These are phyloP conservation scores for Aplocera efformata DNA, from an alignment of 2,888 invertebrate genomes.

Conservation along the genomic window DNA sequence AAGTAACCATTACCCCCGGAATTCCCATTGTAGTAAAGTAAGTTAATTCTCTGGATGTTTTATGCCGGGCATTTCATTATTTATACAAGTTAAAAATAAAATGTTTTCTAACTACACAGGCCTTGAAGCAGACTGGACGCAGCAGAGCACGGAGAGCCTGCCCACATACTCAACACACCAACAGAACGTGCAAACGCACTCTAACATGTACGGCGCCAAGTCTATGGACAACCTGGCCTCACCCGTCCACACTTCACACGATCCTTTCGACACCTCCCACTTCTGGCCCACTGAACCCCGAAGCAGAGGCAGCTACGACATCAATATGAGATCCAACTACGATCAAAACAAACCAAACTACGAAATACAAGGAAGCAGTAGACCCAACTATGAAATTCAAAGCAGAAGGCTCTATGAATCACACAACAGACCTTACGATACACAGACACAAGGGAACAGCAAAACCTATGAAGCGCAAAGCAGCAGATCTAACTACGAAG, in stretches of 20 bases:
- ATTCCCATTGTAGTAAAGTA: too few species aligned
- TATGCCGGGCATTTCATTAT: too few species aligned
- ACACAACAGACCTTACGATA: neutral
- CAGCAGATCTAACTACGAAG: slow-evolving; percentile 5
- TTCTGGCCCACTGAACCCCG: slow-evolving; percentile 50
- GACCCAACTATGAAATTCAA: slow-evolving; percentile 15
- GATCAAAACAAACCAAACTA: slow-evolving; percentile 32
- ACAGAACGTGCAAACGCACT: slow-evolving; percentile 36
- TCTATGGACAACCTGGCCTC: slow-evolving; percentile 61
- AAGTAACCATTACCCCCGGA: too few species aligned
- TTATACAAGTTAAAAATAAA: neutral
- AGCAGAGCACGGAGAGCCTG: slow-evolving; percentile 64
- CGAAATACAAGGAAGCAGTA: slow-evolving; percentile 6
- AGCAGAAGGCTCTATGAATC: neutral
- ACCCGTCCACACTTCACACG: slow-evolving; percentile 34
- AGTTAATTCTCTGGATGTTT: too few species aligned
- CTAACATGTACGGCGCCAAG: slow-evolving; percentile 61
- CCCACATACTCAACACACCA: slow-evolving; percentile 47
- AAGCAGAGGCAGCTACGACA: slow-evolving; percentile 1
- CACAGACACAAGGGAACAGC: slow-evolving; percentile 4
- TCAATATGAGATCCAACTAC: neutral
- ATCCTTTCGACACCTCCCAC: slow-evolving; percentile 65
- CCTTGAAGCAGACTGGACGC: slow-evolving; percentile 57
- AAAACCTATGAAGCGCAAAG: slow-evolving; percentile 10
- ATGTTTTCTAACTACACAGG: slow-evolving; percentile 40